phyloP scores from a whole-genome alignment of 1,140 invertebrate genomes.

The Megalopta genalis region DNA sequence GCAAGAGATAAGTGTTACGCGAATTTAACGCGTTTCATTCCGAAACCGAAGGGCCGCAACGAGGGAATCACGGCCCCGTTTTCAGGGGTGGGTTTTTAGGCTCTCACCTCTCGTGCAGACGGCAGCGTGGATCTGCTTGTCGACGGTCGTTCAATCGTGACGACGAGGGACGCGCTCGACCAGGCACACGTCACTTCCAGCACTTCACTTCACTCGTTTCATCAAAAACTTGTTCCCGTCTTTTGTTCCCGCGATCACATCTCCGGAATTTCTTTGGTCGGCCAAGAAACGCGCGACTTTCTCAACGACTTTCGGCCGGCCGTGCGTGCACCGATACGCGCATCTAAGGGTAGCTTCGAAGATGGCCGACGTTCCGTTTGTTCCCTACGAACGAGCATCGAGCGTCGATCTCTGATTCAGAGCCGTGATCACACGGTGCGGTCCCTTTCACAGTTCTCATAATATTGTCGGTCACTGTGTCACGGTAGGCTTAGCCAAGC shows the following conservation, averaged over 20 bases:
- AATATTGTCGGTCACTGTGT: constrained; percentile 46
- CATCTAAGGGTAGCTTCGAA: neutral
- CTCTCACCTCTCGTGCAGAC: constrained; percentile 73
- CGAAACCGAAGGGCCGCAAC: too few relatives aligned
- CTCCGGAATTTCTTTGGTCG: neutral
- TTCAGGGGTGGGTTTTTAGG: neutral
- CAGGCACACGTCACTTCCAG: constrained; percentile 37
- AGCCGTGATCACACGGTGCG: neutral
- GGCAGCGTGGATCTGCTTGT: constrained; percentile 70
- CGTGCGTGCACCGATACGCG: neutral
- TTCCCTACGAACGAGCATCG: neutral
- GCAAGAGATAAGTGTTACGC: too few relatives aligned
- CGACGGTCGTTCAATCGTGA: constrained; percentile 66
- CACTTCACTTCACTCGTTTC: constrained; percentile 56
- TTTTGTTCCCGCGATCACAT: constrained; percentile 6
- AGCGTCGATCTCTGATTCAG: too few relatives aligned
- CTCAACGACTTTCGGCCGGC: neutral
- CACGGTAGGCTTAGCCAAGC: neutral
- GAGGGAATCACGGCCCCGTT: neutral
- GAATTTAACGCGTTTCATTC: too few relatives aligned
- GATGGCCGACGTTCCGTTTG: neutral
- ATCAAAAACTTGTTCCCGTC: constrained; percentile 21
- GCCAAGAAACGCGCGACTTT: neutral
- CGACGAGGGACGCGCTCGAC: constrained; percentile 45
- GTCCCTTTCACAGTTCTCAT: neutral